Percentiles rank a stretch among this genome's conserved stretches.
Conservation (phyloP, 2,888 invertebrate genomes). For the Emesis furor region DNA sequence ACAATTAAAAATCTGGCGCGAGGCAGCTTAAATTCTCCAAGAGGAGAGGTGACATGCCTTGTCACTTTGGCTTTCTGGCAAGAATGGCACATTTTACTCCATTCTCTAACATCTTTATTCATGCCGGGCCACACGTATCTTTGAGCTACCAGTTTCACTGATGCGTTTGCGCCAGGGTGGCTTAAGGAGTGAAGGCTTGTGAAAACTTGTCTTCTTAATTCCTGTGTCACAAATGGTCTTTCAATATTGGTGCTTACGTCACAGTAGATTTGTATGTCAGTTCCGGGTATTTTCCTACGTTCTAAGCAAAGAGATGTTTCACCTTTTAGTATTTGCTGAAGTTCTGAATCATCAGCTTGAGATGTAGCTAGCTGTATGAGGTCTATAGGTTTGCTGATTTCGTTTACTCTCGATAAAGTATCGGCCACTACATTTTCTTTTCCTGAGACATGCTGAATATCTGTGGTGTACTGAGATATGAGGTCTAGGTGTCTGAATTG, state of each 20-base stretch:
- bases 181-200: constrained; percentile 43
- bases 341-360: not conserved
- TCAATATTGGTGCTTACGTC: not conserved
- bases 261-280: not conserved
- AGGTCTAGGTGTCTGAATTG: not conserved
- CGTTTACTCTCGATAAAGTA: not conserved
- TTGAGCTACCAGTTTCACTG: constrained; percentile 49
- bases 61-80: constrained; percentile 78
- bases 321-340: not conserved
- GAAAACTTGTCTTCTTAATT: constrained; percentile 33
- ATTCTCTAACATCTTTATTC: constrained; percentile 57
- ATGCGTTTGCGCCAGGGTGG: constrained; percentile 55
- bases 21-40: not conserved
- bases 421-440: constrained; percentile 3
- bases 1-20: too few species aligned
- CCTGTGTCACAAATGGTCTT: constrained; percentile 19
- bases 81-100: constrained; percentile 71
- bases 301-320: not conserved
- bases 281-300: not conserved
- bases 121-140: constrained; percentile 44
- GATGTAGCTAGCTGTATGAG: not conserved
- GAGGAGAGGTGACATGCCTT: constrained; percentile 71
- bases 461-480: not conserved
- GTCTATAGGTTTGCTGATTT: not conserved
- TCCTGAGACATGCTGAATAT: not conserved